Evolutionary conservation across 2,797 vertebrate genomes (phyloP).

Genomic region (Galagoides demidoff): DNA sequence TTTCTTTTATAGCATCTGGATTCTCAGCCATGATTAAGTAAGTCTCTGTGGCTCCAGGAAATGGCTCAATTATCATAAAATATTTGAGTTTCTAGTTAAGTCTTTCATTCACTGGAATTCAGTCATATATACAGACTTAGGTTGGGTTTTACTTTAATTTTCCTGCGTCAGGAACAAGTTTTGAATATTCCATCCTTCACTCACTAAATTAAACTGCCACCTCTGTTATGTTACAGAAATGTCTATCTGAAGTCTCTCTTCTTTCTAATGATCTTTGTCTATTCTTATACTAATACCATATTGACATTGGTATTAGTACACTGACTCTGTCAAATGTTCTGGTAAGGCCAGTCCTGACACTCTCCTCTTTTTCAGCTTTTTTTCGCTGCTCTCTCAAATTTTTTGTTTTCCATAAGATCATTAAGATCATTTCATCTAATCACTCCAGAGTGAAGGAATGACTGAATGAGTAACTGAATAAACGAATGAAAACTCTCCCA

Average conservation of each 20-base stretch:
- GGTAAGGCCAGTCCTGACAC: neutral
- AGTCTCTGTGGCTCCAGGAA: neutral
- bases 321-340: neutral
- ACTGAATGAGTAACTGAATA: too few relatives aligned
- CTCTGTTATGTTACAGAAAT: neutral
- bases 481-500: neutral
- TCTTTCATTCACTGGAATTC: neutral
- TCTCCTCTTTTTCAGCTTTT: neutral
- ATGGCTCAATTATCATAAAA: neutral
- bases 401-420: neutral
- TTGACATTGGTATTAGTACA: neutral
- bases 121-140: neutral
- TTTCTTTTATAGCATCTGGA: neutral
- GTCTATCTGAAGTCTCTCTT: neutral
- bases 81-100: neutral
- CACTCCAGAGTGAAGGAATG: neutral
- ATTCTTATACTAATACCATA: neutral
- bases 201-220: neutral
- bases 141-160: constrained; percentile 4
- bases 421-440: neutral
- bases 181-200: neutral
- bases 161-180: neutral
- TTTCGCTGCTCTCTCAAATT: neutral
- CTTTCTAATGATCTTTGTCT: neutral
- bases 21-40: neutral